Percentiles rank a stretch among this genome's conserved stretches.
Conservation (phyloP, 2,113 vertebrate genomes). For the Pontoporia blainvillei region DNA sequence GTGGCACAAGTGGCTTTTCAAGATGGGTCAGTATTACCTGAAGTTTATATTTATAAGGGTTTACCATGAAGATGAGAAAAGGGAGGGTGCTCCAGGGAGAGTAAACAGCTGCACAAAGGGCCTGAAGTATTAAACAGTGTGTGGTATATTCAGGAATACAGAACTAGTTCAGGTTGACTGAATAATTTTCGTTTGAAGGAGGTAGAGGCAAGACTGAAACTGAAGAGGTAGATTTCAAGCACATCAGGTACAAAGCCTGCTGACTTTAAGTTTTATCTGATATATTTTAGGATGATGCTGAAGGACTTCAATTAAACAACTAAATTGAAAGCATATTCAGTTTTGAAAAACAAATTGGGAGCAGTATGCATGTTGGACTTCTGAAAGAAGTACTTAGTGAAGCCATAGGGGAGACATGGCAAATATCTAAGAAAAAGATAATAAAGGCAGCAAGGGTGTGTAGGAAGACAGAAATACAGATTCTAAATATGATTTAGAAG, state of each 20-base stretch:
- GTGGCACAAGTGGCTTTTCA: background rate
- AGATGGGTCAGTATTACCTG: background rate
- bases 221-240: background rate
- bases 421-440: background rate
- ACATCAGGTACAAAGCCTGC: background rate
- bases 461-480: background rate
- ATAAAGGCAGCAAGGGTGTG: background rate
- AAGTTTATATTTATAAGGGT: background rate
- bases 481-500: background rate
- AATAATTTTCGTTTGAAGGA: background rate
- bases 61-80: background rate
- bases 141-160: background rate
- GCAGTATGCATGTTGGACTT: background rate
- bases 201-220: background rate
- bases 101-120: background rate
- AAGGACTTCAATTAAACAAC: background rate
- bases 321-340: background rate
- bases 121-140: background rate
- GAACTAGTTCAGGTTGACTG: background rate
- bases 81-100: rapidly evolving
- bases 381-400: background rate
- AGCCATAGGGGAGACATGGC: background rate
- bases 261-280: background rate
- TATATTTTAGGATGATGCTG: background rate
- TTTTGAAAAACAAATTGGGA: background rate